phyloP scores from a whole-genome alignment of 2,113 vertebrate genomes.

The Cyprinodon variegatus region DNA sequence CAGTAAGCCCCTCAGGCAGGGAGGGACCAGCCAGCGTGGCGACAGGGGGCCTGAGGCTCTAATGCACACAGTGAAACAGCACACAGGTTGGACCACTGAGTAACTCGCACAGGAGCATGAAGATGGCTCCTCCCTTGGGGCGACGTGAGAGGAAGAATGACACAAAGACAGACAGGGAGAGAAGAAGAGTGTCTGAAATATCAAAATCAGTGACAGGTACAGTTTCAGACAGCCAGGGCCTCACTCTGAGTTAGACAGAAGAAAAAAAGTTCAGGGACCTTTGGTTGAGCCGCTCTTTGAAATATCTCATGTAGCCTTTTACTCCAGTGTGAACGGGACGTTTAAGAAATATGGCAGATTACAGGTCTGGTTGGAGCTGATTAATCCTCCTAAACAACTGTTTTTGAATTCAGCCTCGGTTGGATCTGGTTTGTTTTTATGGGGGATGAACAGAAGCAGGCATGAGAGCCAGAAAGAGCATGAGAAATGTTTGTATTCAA shows the following conservation, averaged over 20 bases:
- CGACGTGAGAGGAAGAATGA: slow-evolving; percentile 55
- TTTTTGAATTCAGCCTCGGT: slow-evolving; percentile 54
- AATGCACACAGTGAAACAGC: slow-evolving; percentile 65
- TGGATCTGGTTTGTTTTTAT: slow-evolving; percentile 65
- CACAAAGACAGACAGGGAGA: slow-evolving; percentile 72
- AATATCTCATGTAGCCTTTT: slow-evolving; percentile 32
- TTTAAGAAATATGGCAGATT: slow-evolving; percentile 52
- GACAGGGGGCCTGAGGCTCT: slow-evolving; percentile 72
- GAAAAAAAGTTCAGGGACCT: slow-evolving; percentile 56
- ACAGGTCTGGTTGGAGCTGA: slow-evolving; percentile 61
- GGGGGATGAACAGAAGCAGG: slow-evolving; percentile 44
- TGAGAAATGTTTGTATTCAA: slow-evolving; percentile 52
- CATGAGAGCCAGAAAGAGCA: slow-evolving; percentile 47
- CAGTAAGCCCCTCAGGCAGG: slow-evolving; percentile 59
- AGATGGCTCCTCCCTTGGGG: slow-evolving; percentile 72
- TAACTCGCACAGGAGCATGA: slow-evolving; percentile 69
- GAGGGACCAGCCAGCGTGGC: slow-evolving; percentile 64
- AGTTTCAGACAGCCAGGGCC: slow-evolving; percentile 44
- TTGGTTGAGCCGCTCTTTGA: slow-evolving; percentile 20
- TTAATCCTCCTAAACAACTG: slow-evolving; percentile 57
- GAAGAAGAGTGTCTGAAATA: slow-evolving; percentile 61
- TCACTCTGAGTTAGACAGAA: slow-evolving; percentile 45
- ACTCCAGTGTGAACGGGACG: slow-evolving; percentile 54
- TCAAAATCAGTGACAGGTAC: slow-evolving; percentile 72
- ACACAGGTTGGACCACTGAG: slow-evolving; percentile 75